Evolutionary conservation across 1,140 invertebrate genomes (phyloP).

Genomic region (Patella vulgata): DNA sequence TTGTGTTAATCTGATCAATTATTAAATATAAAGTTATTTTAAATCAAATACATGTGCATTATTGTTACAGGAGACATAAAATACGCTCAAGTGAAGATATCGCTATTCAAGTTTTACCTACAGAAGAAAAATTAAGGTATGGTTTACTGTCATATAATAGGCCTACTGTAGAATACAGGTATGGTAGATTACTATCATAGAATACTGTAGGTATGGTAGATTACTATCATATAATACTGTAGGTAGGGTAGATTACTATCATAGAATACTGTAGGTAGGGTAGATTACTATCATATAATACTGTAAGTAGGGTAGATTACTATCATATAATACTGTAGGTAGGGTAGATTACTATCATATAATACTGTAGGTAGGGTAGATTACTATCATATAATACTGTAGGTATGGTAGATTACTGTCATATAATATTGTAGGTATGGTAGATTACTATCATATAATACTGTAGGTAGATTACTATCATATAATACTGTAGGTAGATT

Average conservation of each 20-base stretch:
- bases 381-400: no score
- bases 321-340: no score
- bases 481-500: no score
- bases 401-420: no score
- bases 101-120: slow-evolving; percentile 47
- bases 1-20: slow-evolving; percentile 8
- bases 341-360: no score
- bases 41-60: background rate
- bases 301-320: background rate
- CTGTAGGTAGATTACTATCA: no score
- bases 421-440: no score
- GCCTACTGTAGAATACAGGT: background rate
- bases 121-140: slow-evolving; percentile 56
- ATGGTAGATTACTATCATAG: background rate
- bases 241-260: background rate
- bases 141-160: background rate
- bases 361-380: no score
- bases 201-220: background rate
- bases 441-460: no score
- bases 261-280: background rate
- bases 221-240: slow-evolving; percentile 2
- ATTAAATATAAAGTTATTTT: slow-evolving; percentile 6
- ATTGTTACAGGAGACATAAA: background rate
- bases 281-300: background rate
- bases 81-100: slow-evolving; percentile 15